Conservation (phyloP, 2,797 vertebrate genomes). For the Pangasius djambal region DNA sequence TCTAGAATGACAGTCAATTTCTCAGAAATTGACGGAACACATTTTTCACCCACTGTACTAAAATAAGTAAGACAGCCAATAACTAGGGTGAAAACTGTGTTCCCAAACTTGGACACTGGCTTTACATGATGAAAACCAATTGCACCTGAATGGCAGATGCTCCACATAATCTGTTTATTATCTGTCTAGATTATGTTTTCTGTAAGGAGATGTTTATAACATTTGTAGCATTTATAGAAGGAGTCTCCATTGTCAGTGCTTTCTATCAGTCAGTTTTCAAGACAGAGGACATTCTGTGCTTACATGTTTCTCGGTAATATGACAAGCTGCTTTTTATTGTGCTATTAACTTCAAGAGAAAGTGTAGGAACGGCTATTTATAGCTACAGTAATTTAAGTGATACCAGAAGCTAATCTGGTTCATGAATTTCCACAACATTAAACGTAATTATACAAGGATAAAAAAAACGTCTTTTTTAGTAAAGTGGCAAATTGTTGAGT, state of each 20-base stretch:
- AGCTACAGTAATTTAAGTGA: neutral
- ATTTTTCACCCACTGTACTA: neutral
- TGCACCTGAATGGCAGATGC: neutral
- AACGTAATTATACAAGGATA: neutral
- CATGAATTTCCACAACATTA: neutral
- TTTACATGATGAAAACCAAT: neutral
- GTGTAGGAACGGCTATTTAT: neutral
- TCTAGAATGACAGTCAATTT: slow-evolving; percentile 40
- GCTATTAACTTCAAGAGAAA: neutral
- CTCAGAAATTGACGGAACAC: slow-evolving; percentile 40
- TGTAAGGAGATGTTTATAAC: neutral
- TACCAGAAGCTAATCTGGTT: neutral
- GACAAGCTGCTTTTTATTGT: neutral
- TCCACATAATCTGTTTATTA: neutral
- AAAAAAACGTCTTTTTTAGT: neutral
- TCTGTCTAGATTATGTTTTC: neutral
- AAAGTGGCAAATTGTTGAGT: neutral
- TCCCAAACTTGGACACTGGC: neutral
- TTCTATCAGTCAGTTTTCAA: neutral
- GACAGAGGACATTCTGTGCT: neutral
- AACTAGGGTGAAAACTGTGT: neutral
- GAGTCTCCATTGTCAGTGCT: neutral
- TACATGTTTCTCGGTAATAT: neutral
- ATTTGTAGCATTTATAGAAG: neutral
- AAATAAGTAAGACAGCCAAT: neutral